Evolutionary conservation across 2,113 vertebrate species (phyloP), one percentile per base, ranked within the genome.

Genomic region (Falco punctatus): DNA sequence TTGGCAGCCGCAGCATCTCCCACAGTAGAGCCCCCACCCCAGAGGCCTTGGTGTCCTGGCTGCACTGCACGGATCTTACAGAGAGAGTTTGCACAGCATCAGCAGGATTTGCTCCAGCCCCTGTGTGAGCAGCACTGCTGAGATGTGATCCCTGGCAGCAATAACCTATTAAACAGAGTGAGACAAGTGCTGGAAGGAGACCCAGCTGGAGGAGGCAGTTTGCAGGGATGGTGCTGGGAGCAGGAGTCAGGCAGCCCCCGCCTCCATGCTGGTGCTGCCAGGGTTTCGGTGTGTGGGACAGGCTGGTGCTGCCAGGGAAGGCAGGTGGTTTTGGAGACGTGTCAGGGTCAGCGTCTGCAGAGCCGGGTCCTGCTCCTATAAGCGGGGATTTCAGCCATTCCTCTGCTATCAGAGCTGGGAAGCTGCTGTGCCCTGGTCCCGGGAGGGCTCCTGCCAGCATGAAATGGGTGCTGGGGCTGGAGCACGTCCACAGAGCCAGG

Each of bases 391-490:
- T 67, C 54, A 9, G 30, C 67, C 3, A 0, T 70, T 32, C 17
- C 33, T 9, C 15, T 28, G 40, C 57, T 9, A 8, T n/a, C 75
- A 10, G 28, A 70, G 48, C 46, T 12, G 6, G 13, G 13, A 54
- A 10, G 15, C 40, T 81, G 67, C 74, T 52, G 38, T 9, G 2
- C 18, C 42, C 57, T 11, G 6, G 9, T 57, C 32, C 26, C 3
- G 1, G 27, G 38, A 35, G 38, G 28, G 40, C n/a, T 48, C 48
- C 58, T 1, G 1, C 44, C 24, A 6, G 30, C 6, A 0, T 22
- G 67, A 17, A 21, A 26, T 18, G 49, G 49, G 72, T 35, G 65
- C 30, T 33, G 35, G 32, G 52, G 19, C 73, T 23, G 38, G 67
- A 44, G 23, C 3, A 2, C 18, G 75, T 9, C 67, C 32, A 44